A percentile compares a stretch with the other conserved stretches of the same genome.
These are phyloP conservation scores for Phaethon lepturus DNA, from an alignment of 2,113 vertebrate genomes.

Conservation along the genomic window DNA sequence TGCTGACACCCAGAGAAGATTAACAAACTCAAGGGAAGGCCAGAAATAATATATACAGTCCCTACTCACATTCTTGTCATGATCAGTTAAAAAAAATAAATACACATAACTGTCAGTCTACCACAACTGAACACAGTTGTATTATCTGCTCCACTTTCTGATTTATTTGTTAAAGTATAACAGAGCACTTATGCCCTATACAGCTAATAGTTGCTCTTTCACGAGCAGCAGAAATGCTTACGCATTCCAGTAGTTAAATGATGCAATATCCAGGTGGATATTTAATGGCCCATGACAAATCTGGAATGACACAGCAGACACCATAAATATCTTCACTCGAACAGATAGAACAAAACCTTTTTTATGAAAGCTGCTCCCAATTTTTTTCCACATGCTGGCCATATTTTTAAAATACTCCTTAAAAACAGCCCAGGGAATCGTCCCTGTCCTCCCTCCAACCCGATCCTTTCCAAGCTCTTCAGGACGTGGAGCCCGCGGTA, in stretches of 20 bases:
- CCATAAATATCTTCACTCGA: constrained; percentile 68
- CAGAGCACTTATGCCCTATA: neutral
- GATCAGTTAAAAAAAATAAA: constrained; percentile 58
- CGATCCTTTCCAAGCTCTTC: neutral
- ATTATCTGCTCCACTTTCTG: constrained; percentile 49
- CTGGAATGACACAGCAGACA: constrained; percentile 68
- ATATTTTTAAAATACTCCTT: constrained; percentile 56
- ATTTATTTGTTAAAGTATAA: constrained; percentile 60
- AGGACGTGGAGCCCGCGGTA: neutral
- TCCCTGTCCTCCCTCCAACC: neutral
- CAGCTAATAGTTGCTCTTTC: constrained; percentile 48
- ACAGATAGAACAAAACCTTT: constrained; percentile 66
- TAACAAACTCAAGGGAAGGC: constrained; percentile 12
- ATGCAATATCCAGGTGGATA: constrained; percentile 75
- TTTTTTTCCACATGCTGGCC: constrained; percentile 58
- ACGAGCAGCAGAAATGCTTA: constrained; percentile 67
- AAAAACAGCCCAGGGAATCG: neutral
- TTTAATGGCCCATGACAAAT: constrained; percentile 71
- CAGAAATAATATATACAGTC: constrained; percentile 17
- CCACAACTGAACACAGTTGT: constrained; percentile 41
- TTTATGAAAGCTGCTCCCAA: constrained; percentile 47
- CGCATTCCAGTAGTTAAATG: constrained; percentile 72
- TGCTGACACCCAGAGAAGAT: neutral
- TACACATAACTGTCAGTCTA: neutral
- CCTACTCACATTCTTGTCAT: constrained; percentile 41